phyloP scores from a whole-genome alignment of 92 coral and sea anemone genomes.

The Phenganax marumi region DNA sequence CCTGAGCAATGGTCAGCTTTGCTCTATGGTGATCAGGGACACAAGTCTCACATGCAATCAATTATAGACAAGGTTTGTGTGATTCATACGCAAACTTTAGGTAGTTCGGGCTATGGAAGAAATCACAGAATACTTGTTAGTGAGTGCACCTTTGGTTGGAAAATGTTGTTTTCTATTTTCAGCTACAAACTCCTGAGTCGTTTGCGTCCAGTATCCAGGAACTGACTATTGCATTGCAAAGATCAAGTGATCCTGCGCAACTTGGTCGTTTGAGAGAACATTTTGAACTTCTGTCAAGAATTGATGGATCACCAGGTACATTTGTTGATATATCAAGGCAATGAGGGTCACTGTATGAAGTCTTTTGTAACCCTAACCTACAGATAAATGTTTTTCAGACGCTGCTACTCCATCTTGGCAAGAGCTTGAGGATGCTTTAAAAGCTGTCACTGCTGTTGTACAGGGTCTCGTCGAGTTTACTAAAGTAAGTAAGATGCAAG shows the following conservation, averaged over 20 bases:
- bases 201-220: slow-evolving; percentile 94
- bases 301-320: slow-evolving; percentile 96
- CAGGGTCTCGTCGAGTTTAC: slow-evolving; percentile 83
- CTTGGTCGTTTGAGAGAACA: slow-evolving; percentile 79
- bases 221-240: slow-evolving; percentile 81
- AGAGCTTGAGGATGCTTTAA: slow-evolving; percentile 79
- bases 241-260: slow-evolving; percentile 95
- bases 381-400: slow-evolving; percentile 48
- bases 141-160: not conserved
- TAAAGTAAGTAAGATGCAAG: slow-evolving; percentile 29
- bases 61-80: slow-evolving; percentile 45
- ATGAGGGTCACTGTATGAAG: slow-evolving; percentile 8
- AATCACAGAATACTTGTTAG: not conserved
- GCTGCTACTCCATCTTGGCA: slow-evolving; percentile 83
- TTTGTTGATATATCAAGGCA: slow-evolving; percentile 8
- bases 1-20: slow-evolving; percentile 53
- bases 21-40: slow-evolving; percentile 51
- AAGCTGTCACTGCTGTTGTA: slow-evolving; percentile 88
- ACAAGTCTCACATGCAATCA: slow-evolving; percentile 52
- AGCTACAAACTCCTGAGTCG: slow-evolving; percentile 95
- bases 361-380: slow-evolving; percentile 11
- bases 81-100: too few species aligned
- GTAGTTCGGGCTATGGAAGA: too few species aligned
- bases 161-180: slow-evolving; percentile 9
- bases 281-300: slow-evolving; percentile 84